Evolutionary conservation across 2,888 invertebrate species (phyloP).

Genomic region (Mesorhabditis spiculigera): DNA sequence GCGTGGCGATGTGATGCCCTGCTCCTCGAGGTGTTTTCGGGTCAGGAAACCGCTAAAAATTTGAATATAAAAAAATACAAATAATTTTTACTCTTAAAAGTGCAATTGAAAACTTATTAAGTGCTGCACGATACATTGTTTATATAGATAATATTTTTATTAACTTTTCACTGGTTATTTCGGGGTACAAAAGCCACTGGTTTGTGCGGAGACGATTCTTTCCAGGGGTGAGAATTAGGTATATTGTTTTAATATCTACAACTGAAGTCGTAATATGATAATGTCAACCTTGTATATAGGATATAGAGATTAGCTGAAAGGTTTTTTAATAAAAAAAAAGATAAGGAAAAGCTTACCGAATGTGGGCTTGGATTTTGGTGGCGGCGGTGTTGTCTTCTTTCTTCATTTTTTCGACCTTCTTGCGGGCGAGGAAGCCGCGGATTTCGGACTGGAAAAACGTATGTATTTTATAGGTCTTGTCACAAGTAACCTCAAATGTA

Average conservation of each 20-base stretch:
- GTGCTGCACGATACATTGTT: not conserved
- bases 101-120: not conserved
- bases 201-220: no score
- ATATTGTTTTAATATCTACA: no score
- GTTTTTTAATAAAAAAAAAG: no score
- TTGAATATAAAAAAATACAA: conserved; percentile 8
- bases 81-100: not conserved
- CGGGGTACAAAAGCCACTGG: no score
- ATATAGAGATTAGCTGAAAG: no score
- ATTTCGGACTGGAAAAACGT: conserved; percentile 42
- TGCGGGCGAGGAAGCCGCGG: conserved; percentile 52
- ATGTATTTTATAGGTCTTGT: not conserved
- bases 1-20: conserved; percentile 44
- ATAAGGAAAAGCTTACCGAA: conserved; percentile 64
- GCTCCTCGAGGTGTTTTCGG: conserved; percentile 52
- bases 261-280: no score
- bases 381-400: conserved; percentile 84
- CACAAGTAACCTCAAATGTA: not conserved
- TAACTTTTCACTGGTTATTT: not conserved
- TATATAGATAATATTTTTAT: not conserved
- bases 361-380: conserved; percentile 85
- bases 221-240: no score
- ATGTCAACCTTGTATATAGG: no score
- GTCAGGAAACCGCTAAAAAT: conserved; percentile 51
- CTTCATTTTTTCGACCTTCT: conserved; percentile 66